Evolutionary conservation across 2,888 invertebrate species (phyloP).

Genomic region (Cryptocephalus moraei): DNA sequence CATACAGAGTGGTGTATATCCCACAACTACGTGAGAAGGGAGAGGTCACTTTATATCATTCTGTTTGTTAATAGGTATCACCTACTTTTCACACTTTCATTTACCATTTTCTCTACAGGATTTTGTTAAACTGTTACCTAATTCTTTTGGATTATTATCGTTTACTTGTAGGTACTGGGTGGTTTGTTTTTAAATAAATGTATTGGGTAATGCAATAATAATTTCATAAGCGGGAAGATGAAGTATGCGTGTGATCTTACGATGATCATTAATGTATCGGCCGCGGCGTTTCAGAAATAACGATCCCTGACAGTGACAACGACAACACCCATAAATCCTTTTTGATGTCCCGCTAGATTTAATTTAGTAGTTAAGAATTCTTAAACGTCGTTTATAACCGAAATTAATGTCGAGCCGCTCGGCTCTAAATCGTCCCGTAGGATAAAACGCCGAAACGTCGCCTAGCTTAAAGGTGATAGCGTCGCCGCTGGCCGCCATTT

Average conservation of each 20-base stretch:
- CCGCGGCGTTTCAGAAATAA: slow-evolving; percentile 6
- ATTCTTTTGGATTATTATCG: too few species aligned
- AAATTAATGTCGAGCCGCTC: slow-evolving; percentile 33
- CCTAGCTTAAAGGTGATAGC: slow-evolving; percentile 12
- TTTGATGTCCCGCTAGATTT: slow-evolving; percentile 17
- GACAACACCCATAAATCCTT: slow-evolving; percentile 22
- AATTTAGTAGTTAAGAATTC: slow-evolving; percentile 29
- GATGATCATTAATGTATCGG: neutral
- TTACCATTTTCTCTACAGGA: too few species aligned
- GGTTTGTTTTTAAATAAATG: too few species aligned
- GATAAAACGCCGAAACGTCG: slow-evolving; percentile 9
- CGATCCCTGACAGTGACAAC: slow-evolving; percentile 17
- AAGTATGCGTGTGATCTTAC: neutral
- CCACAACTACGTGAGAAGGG: too few species aligned
- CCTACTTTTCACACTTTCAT: too few species aligned
- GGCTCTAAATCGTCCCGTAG: slow-evolving; percentile 29
- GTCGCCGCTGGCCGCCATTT: slow-evolving; percentile 24
- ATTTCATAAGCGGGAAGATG: too few species aligned
- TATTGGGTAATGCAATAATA: too few species aligned
- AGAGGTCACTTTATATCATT: too few species aligned
- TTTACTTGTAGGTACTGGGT: too few species aligned
- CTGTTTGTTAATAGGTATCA: too few species aligned
- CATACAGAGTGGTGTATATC: too few species aligned
- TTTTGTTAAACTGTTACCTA: too few species aligned
- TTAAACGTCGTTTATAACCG: slow-evolving; percentile 33